Evolutionary conservation across 35 echinoderm and acorn worm species (phyloP).

Genomic region (Holothuria glaberrima): DNA sequence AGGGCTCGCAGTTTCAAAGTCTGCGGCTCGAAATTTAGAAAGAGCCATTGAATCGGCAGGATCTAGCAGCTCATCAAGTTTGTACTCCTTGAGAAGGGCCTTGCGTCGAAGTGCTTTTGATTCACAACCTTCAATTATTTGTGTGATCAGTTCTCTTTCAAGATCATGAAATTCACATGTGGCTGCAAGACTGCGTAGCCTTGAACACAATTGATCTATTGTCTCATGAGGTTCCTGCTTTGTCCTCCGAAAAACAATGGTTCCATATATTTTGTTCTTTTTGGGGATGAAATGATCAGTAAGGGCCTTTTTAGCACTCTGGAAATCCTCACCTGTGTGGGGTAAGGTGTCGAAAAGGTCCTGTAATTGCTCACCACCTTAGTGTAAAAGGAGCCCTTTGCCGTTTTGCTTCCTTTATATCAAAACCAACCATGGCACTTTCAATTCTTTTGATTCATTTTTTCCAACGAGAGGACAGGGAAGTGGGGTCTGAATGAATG

Average conservation of each 20-base stretch:
- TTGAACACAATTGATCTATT: conserved; percentile 67
- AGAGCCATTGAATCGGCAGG: conserved; percentile 34
- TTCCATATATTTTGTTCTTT: conserved; percentile 60
- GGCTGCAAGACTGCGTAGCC: conserved; percentile 48
- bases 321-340: conserved; percentile 61
- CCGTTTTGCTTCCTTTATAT: conserved; percentile 43
- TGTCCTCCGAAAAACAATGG: conserved; percentile 61
- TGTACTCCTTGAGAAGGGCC: conserved; percentile 32
- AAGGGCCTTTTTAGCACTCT: conserved; percentile 23
- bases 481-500: conserved; percentile 51
- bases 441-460: conserved; percentile 62
- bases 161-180: conserved; percentile 72
- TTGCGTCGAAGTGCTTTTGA: conserved; percentile 44
- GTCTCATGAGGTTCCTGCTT: conserved; percentile 70
- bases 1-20: conserved; percentile 2
- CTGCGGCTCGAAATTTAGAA: conserved; percentile 42
- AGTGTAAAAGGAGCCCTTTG: conserved; percentile 68
- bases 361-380: conserved; percentile 48
- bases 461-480: conserved; percentile 34
- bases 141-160: conserved; percentile 63
- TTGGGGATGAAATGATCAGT: conserved; percentile 49
- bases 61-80: conserved; percentile 3
- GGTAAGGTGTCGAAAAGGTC: conserved; percentile 58
- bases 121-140: conserved; percentile 65
- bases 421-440: conserved; percentile 68